These are phyloP conservation scores for Hemitrygon akajei DNA, from an alignment of 2,797 vertebrate species.

Conservation along the genomic window DNA sequence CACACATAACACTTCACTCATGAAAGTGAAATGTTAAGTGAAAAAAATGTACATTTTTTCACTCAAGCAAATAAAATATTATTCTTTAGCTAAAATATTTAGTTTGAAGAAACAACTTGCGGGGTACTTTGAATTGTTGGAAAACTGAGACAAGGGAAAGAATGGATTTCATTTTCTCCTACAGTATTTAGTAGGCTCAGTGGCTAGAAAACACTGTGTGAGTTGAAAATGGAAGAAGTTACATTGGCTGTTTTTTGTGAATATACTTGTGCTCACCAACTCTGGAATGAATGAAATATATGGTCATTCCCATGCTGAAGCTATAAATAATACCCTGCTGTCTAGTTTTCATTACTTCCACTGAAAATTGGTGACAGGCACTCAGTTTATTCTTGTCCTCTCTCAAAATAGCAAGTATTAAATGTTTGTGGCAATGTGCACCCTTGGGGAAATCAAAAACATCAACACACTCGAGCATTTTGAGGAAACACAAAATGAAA, in stretches of 20 bases:
- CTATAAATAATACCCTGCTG: not conserved
- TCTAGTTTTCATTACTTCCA: not conserved
- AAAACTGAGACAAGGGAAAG: not conserved
- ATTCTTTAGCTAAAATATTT: not conserved
- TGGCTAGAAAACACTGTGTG: not conserved
- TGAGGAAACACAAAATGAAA: not conserved
- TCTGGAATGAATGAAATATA: not conserved
- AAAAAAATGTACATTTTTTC: not conserved
- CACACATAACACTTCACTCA: not conserved
- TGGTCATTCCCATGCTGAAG: not conserved
- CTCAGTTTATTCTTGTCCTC: not conserved
- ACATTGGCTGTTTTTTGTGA: not conserved
- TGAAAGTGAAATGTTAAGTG: not conserved
- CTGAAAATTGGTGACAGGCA: not conserved
- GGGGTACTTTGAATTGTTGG: too few relatives aligned
- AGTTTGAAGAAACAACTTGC: not conserved
- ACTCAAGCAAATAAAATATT: not conserved
- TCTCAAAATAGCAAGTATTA: not conserved
- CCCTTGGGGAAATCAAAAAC: not conserved
- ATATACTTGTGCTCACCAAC: not conserved
- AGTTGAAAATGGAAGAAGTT: slow-evolving; percentile 1
- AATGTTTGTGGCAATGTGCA: not conserved
- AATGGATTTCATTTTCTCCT: not conserved
- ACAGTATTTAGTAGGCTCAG: not conserved
- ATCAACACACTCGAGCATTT: not conserved